Base-by-base conservation (phyloP, 1,140 invertebrate genomes). In the Drosophila athabasca region DNA sequence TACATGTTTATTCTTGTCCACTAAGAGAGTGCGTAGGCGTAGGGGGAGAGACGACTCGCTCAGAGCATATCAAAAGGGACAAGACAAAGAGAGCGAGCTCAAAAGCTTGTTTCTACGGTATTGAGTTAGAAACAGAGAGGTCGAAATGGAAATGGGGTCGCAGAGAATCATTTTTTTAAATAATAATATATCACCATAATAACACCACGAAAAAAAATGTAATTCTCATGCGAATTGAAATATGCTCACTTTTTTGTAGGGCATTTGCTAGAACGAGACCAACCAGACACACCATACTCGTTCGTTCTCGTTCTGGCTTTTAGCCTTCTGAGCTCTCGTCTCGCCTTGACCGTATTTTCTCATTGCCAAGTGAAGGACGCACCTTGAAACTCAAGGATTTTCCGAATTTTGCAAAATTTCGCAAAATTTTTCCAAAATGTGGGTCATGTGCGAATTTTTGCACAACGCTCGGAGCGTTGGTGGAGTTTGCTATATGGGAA, bases 361-460 rank as follows among this genome's bases (percentile, higher is more conserved):
- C 74, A 77, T 76, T 76, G 71, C 78, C 68, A 79, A 90, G 69
- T 85, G 88, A 90, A 88, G 80, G 83, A 88, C 78, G 71, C 75
- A 90, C 88, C 88, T 84, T 90, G 88, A 90, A 73, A 88, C 67
- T 79, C 83, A 87, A 88, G 83, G 83, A 87, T 83, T 87, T 87
- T 79, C 60, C 24, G 67, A 79, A 72, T 79, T 79, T 82, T 45
- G 79, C 83, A 65, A 88, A 85, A 83, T 79, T 87, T 88, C 26
- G 83, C 83, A 83, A 87, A 88, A 79, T 64, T 67, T 77, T 71
- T 75, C 77, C 60, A 58, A 44, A 62, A 74, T 88, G 52, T 87
- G 68, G 82, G 82, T 85, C 81, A 87, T 39, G 46, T 60, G 52
- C 75, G 44, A 76, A 69, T 76, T 76, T 83, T 82, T 43, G 70